Evolutionary conservation across 2,797 vertebrate genomes (phyloP).

Genomic region (Sylvilagus floridanus): DNA sequence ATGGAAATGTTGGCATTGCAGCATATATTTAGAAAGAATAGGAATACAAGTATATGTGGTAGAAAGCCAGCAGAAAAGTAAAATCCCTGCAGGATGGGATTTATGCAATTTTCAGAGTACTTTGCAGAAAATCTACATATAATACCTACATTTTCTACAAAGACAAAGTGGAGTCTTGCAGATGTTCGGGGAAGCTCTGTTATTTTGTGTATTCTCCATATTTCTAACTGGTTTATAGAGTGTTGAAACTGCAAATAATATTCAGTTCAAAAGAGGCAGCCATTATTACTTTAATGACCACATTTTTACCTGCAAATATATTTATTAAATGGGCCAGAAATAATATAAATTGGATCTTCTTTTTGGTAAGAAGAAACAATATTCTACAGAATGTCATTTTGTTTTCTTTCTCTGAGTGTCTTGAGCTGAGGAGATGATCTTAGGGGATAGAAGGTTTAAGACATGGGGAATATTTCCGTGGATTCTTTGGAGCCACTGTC

Average conservation of each 20-base stretch:
- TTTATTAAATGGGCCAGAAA: slow-evolving; percentile 54
- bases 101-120: slow-evolving; percentile 78
- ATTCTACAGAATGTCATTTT: slow-evolving; percentile 37
- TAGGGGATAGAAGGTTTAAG: neutral
- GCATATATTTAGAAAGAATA: slow-evolving; percentile 76
- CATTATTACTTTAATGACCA: slow-evolving; percentile 59
- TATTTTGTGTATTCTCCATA: slow-evolving; percentile 45
- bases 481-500: neutral
- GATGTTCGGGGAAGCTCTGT: slow-evolving; percentile 43
- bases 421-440: slow-evolving; percentile 39
- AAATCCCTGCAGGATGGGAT: slow-evolving; percentile 77
- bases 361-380: slow-evolving; percentile 55
- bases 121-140: slow-evolving; percentile 74
- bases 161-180: slow-evolving; percentile 50
- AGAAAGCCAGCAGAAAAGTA: slow-evolving; percentile 63
- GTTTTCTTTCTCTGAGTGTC: slow-evolving; percentile 24
- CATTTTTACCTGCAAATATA: slow-evolving; percentile 61
- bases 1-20: slow-evolving; percentile 71
- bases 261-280: slow-evolving; percentile 41
- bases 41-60: slow-evolving; percentile 40
- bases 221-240: slow-evolving; percentile 64
- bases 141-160: slow-evolving; percentile 58
- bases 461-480: neutral
- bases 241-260: slow-evolving; percentile 40
- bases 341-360: slow-evolving; percentile 58